Percentiles rank a stretch among this genome's conserved stretches.
Conservation (phyloP, 2,797 vertebrate species). For the Enteromius radiatus region DNA sequence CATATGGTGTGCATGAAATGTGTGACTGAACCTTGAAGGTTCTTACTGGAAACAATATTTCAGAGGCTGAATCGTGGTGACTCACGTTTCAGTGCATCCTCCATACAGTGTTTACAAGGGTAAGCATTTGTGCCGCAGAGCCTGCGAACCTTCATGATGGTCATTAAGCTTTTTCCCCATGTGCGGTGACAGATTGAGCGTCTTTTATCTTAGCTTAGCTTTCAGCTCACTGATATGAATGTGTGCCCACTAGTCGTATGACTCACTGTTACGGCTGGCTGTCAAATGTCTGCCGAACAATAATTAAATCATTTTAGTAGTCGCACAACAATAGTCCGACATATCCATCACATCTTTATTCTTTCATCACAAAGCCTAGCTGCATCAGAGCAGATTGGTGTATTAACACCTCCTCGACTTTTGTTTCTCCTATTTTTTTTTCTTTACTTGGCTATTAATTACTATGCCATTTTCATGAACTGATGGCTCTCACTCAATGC, state of each 20-base stretch:
- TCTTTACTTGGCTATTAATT: conserved; percentile 48
- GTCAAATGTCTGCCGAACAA: conserved; percentile 40
- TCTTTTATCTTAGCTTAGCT: conserved; percentile 39
- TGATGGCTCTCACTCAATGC: conserved; percentile 39
- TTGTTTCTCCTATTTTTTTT: conserved; percentile 31
- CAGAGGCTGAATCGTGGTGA: not conserved
- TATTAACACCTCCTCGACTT: conserved; percentile 21
- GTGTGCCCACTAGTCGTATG: conserved; percentile 28
- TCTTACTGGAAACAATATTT: not conserved
- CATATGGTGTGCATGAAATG: conserved; percentile 1
- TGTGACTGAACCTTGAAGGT: not conserved
- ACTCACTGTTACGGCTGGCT: conserved; percentile 47
- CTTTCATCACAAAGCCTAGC: conserved; percentile 14
- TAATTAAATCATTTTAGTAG: conserved; percentile 43
- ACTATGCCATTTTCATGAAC: conserved; percentile 39
- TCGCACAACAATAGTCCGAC: conserved; percentile 8
- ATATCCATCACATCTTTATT: conserved; percentile 33
- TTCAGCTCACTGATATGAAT: conserved; percentile 26
- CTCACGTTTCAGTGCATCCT: not conserved
- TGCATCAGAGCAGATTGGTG: not conserved
- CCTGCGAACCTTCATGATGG: not conserved
- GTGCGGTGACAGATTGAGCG: conserved; percentile 22
- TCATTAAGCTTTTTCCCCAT: conserved; percentile 20
- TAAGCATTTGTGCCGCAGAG: not conserved
- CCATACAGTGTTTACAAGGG: conserved; percentile 22